phyloP scores from a whole-genome alignment of 2,797 vertebrate species.

The Masticophis lateralis region DNA sequence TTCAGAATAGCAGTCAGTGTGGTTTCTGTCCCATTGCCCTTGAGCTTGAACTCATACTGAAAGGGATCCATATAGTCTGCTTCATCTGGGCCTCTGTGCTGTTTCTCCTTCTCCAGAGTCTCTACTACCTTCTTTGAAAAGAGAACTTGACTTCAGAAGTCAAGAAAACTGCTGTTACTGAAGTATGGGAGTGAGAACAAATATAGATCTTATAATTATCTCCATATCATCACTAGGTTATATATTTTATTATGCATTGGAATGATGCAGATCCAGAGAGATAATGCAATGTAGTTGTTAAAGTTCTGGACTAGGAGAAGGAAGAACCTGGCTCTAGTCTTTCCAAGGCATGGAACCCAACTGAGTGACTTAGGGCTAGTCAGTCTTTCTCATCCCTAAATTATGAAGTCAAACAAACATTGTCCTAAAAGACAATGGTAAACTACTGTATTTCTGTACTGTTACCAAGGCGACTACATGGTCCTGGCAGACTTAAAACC shows the following conservation, averaged over 20 bases:
- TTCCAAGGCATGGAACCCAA: not conserved
- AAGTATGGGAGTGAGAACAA: not conserved
- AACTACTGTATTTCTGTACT: not conserved
- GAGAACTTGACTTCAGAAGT: not conserved
- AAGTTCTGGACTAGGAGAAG: not conserved
- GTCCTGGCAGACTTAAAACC: not conserved
- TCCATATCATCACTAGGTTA: not conserved
- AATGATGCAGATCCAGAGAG: not conserved
- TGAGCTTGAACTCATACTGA: not conserved
- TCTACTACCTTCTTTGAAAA: not conserved
- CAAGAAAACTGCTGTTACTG: not conserved
- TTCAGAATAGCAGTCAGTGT: not conserved
- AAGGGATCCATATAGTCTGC: not conserved
- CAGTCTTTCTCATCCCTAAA: not conserved
- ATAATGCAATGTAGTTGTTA: not conserved
- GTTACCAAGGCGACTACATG: not conserved
- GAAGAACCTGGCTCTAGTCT: not conserved
- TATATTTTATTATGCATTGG: not conserved
- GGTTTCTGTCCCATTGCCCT: not conserved
- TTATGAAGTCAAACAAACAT: not conserved
- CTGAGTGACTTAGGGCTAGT: not conserved
- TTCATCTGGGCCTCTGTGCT: not conserved
- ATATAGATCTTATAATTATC: not conserved
- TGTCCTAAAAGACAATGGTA: not conserved
- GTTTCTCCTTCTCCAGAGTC: not conserved